These are phyloP conservation scores for Dusona sp. DNA, from an alignment of 2,888 invertebrate genomes.

Conservation along the genomic window DNA sequence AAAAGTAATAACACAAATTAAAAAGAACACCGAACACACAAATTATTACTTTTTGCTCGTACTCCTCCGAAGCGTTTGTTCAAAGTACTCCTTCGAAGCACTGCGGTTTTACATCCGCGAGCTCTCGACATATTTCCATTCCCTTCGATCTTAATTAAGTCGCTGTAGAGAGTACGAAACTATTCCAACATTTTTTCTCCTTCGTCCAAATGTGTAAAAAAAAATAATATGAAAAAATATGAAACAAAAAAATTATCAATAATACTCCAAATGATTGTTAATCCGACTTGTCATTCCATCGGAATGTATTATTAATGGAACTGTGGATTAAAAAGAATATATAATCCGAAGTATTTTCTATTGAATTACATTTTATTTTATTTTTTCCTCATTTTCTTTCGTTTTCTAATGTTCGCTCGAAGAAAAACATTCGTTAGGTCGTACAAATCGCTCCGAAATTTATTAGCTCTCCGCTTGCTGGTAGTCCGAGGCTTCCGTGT, in stretches of 20 bases:
- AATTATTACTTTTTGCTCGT: no score
- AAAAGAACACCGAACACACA: conserved; percentile 6
- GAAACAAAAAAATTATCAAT: not conserved
- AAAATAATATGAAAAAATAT: not conserved
- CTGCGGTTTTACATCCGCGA: not conserved
- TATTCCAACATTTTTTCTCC: conserved; percentile 43
- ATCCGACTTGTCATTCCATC: conserved; percentile 48
- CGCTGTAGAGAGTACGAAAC: conserved; percentile 24
- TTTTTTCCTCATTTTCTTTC: conserved; percentile 4
- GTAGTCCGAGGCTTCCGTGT: conserved; percentile 71
- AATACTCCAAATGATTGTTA: conserved; percentile 14
- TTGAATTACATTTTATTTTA: conserved; percentile 51
- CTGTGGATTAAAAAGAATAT: conserved; percentile 56
- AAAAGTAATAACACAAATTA: conserved; percentile 18
- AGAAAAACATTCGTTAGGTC: not conserved
- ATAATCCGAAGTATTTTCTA: conserved; percentile 63
- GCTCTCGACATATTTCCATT: conserved; percentile 56
- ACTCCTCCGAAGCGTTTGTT: no score
- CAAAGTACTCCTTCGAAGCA: conserved; percentile 14
- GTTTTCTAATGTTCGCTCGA: not conserved
- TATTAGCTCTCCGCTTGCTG: conserved; percentile 76
- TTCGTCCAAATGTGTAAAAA: conserved; percentile 19
- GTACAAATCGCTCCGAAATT: conserved; percentile 7
- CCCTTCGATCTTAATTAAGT: conserved; percentile 53
- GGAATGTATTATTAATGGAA: conserved; percentile 56